Evolutionary conservation across 2,113 vertebrate species (phyloP).

Genomic region (Silurus asotus): DNA sequence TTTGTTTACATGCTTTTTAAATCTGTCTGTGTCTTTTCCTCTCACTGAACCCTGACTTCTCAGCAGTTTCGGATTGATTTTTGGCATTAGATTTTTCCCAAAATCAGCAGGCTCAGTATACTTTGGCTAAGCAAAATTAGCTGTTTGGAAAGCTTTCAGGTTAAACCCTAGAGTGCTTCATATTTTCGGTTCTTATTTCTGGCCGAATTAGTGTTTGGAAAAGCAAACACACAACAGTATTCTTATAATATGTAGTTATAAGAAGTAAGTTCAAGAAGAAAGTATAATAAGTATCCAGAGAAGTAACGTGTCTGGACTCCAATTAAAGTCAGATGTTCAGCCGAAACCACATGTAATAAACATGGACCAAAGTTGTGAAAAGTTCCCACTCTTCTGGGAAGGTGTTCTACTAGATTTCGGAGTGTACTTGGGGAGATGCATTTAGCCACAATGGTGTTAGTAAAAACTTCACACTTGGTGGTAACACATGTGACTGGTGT

Average conservation of each 20-base stretch:
- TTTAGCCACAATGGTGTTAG: too few species aligned
- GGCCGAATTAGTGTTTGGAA: not conserved
- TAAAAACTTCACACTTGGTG: too few species aligned
- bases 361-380: too few species aligned
- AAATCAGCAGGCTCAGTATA: not conserved
- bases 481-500: too few species aligned
- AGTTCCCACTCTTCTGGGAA: too few species aligned
- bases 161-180: not conserved
- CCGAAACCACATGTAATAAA: too few species aligned
- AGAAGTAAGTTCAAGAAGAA: not conserved
- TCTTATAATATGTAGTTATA: not conserved
- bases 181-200: not conserved
- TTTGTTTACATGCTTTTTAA: not conserved
- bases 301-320: not conserved
- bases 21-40: not conserved
- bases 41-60: conserved; percentile 6
- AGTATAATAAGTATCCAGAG: not conserved
- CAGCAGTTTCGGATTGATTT: not conserved
- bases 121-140: not conserved
- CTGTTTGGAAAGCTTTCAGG: not conserved
- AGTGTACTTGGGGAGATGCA: too few species aligned
- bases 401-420: too few species aligned
- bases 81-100: not conserved
- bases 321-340: not conserved
- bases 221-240: not conserved